Evolutionary conservation across 2,113 vertebrate genomes (phyloP).

Genomic region (Sphaerodactylus townsendi): DNA sequence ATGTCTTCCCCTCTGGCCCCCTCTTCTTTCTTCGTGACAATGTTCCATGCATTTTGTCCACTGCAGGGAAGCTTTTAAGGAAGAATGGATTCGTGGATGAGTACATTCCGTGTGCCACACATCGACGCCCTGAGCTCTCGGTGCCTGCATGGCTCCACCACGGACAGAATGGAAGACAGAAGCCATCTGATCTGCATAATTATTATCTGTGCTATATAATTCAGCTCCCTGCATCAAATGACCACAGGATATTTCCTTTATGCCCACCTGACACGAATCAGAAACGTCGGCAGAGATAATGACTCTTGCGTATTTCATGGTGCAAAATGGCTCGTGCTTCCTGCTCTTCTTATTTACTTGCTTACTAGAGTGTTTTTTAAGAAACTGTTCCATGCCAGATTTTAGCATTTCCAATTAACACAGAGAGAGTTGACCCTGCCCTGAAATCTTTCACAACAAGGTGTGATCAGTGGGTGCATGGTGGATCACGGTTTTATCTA

Average conservation of each 20-base stretch:
- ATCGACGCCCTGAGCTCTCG: conserved; percentile 43
- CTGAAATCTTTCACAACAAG: no score
- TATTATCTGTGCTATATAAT: neutral
- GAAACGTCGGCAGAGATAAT: neutral
- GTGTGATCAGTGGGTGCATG: no score
- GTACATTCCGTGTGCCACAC: conserved; percentile 7
- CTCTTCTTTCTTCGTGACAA: conserved; percentile 45
- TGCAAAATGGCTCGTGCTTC: no score
- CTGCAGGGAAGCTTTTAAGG: conserved; percentile 54
- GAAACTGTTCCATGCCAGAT: no score
- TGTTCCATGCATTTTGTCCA: conserved; percentile 61
- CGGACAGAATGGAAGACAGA: neutral
- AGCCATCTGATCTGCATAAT: conserved; percentile 18
- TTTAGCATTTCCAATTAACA: no score
- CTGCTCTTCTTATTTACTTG: no score
- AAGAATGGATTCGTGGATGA: conserved; percentile 61
- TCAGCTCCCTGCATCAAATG: neutral
- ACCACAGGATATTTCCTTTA: neutral
- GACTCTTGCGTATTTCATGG: no score
- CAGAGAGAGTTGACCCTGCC: no score
- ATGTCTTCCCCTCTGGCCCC: neutral
- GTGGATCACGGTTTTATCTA: no score
- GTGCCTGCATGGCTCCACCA: conserved; percentile 20
- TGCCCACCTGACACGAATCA: neutral
- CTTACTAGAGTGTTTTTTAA: no score